Conservation (phyloP, 2,113 vertebrate species). For the Scomber colias region DNA sequence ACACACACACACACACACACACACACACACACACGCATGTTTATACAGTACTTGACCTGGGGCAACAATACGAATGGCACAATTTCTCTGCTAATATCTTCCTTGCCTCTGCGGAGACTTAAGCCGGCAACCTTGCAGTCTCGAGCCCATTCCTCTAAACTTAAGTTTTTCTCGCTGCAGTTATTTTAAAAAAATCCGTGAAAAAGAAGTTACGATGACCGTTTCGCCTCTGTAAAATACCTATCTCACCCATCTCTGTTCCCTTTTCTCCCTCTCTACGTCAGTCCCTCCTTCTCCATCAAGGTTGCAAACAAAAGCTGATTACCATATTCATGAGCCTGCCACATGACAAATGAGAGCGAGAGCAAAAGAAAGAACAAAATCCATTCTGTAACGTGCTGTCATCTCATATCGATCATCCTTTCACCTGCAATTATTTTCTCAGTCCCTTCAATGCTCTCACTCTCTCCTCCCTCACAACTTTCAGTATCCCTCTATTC, state of each 20-base stretch:
- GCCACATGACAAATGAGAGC: slow-evolving; percentile 46
- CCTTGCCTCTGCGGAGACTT: neutral
- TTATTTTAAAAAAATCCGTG: slow-evolving; percentile 13
- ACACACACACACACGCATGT: neutral
- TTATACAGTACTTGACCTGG: slow-evolving; percentile 15
- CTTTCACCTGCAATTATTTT: slow-evolving; percentile 55
- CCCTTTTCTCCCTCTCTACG: neutral
- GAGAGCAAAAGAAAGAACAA: slow-evolving; percentile 33
- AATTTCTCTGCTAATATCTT: slow-evolving; percentile 9
- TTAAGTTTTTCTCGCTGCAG: neutral
- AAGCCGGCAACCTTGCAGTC: slow-evolving; percentile 22
- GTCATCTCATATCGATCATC: slow-evolving; percentile 58
- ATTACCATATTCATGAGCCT: slow-evolving; percentile 66
- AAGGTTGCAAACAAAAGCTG: slow-evolving; percentile 60
- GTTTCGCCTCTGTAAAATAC: slow-evolving; percentile 8
- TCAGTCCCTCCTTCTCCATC: slow-evolving; percentile 41
- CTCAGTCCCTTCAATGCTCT: slow-evolving; percentile 28
- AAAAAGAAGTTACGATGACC: slow-evolving; percentile 23
- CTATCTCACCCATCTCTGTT: neutral
- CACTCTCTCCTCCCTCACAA: slow-evolving; percentile 21
- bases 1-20: neutral
- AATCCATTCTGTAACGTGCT: slow-evolving; percentile 49
- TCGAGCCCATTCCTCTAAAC: slow-evolving; percentile 3
- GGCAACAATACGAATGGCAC: slow-evolving; percentile 6
- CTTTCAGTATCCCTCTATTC: slow-evolving; percentile 14